A percentile compares a stretch with the other conserved stretches of the same genome.
These are phyloP conservation scores for Chascanopsetta lugubris DNA, from an alignment of 2,113 vertebrate genomes.

Conservation along the genomic window DNA sequence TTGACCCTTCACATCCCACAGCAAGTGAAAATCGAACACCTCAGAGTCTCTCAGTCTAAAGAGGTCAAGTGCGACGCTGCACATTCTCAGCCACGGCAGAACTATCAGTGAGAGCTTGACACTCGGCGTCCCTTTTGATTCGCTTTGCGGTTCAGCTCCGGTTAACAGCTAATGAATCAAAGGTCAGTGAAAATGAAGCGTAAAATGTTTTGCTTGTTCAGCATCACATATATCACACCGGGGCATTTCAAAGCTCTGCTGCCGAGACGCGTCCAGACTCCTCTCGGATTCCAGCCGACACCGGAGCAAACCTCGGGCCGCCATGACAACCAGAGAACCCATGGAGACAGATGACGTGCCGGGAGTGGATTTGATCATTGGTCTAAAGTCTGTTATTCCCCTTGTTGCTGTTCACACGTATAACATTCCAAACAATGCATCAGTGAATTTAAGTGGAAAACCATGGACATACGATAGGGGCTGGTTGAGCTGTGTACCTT, in stretches of 20 bases:
- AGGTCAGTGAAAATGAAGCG: slow-evolving; percentile 34
- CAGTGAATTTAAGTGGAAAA: neutral
- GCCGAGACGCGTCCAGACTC: neutral
- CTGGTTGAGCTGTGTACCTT: neutral
- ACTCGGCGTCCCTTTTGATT: slow-evolving; percentile 7
- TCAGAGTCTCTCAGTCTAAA: neutral
- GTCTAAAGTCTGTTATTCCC: neutral
- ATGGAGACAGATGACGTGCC: slow-evolving; percentile 49
- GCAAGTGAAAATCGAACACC: neutral
- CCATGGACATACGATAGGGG: neutral
- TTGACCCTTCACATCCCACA: neutral
- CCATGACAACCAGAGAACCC: neutral
- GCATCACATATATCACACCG: slow-evolving; percentile 26
- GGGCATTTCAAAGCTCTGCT: neutral
- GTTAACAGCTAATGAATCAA: slow-evolving; percentile 36
- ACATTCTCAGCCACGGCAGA: neutral
- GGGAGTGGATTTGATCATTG: neutral
- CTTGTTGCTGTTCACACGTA: neutral
- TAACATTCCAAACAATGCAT: neutral
- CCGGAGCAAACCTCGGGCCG: neutral
- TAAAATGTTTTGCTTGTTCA: slow-evolving; percentile 25
- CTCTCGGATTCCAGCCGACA: neutral
- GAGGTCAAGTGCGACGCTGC: neutral
- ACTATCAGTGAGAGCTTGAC: neutral
- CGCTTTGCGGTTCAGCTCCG: slow-evolving; percentile 1